These are phyloP conservation scores for Macrobrachium nipponense DNA, from an alignment of 1,140 invertebrate genomes.

Conservation along the genomic window DNA sequence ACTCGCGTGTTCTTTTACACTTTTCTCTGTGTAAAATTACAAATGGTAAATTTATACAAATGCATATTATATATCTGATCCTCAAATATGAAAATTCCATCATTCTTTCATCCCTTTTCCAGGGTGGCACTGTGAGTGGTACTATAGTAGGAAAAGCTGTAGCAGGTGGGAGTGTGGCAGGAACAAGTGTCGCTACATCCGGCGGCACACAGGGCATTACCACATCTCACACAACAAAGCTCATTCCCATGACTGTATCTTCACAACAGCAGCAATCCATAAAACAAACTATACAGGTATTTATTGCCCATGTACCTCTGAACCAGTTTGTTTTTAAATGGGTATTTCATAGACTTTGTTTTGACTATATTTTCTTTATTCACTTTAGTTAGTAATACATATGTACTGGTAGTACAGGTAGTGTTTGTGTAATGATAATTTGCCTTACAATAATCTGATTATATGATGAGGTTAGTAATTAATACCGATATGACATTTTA, in stretches of 20 bases:
- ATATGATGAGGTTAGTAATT: too few relatives aligned
- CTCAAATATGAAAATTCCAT: neutral
- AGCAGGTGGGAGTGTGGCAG: conserved; percentile 64
- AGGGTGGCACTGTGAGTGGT: conserved; percentile 59
- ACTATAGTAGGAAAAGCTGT: conserved; percentile 50
- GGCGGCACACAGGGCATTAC: conserved; percentile 38
- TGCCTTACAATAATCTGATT: too few relatives aligned
- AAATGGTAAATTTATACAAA: neutral
- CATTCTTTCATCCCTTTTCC: conserved; percentile 31
- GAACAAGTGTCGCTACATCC: conserved; percentile 34
- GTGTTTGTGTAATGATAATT: too few relatives aligned
- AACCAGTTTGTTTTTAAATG: too few relatives aligned
- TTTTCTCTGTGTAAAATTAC: neutral
- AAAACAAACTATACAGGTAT: conserved; percentile 74
- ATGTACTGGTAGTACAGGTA: too few relatives aligned
- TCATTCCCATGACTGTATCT: conserved; percentile 66
- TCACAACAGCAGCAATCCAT: conserved; percentile 67
- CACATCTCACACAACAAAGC: conserved; percentile 67
- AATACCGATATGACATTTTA: too few relatives aligned
- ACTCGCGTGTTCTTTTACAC: neutral
- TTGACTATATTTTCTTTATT: too few relatives aligned
- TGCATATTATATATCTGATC: neutral
- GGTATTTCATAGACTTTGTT: too few relatives aligned
- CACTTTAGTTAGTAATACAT: too few relatives aligned
- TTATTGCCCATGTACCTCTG: neutral